Base-by-base conservation (phyloP, 2,797 vertebrate species). In the Melanotaenia boesemani region DNA sequence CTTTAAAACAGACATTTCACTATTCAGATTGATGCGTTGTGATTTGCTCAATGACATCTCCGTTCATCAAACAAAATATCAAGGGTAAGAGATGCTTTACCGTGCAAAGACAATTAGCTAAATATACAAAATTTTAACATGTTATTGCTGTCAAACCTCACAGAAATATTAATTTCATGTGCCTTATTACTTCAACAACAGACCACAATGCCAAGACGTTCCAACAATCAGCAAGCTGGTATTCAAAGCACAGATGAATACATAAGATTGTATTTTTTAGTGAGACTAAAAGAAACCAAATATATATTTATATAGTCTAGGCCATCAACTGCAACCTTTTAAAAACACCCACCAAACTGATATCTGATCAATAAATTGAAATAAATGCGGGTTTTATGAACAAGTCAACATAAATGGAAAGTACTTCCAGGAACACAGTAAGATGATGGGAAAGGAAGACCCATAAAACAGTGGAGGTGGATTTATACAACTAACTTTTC, bases 111-210 rank as follows among this genome's bases (percentile, higher is more conserved):
- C 56, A 75, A 84, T 64, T 83, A 63, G 81, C 50, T 76, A 74
- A 80, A 86, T 63, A 77, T 63, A 88, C 55, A 79, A 76, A 80
- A 83, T 86, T 60, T 72, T 15, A 37, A 72, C 80, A 87, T 59
- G 84, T 90, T 95, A 95, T 94, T 95, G 94, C 94, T 92, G 70
- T 89, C 62, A 86, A 86, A 82, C 41, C 52, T 63, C 74, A 86
- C 74, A 76, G 78, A 87, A 86, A 84, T 66, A 59, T 63, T 22
- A 62, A 55, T 77, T 73, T 81, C 71, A 70, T 72, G 59, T 22
- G 30, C 80, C 58, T 82, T 76, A 74, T 86, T 81, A 84, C 74
- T 85, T 74, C 46, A 79, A 60, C 36, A 16, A 34, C 57, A 28
- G 62, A 61, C 36, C n/a, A 46, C 13, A 64, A 68, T 41, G 59